phyloP scores from a whole-genome alignment of 2,888 invertebrate species.

The Danaus chrysippus region DNA sequence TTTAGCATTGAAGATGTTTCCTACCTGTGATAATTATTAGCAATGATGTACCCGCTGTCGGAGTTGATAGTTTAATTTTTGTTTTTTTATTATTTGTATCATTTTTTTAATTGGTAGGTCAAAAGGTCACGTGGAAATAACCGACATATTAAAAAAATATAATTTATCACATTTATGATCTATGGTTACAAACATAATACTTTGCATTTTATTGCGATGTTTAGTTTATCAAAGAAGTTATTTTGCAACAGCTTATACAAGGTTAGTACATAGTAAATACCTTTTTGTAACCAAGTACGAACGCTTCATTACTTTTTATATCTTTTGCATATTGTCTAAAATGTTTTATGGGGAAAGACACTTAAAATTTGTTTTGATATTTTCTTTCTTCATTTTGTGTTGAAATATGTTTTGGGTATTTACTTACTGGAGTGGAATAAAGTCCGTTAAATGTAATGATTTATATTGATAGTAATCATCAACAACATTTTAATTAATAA shows the following conservation, averaged over 20 bases:
- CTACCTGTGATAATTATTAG: conserved; percentile 35
- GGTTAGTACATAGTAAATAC: conserved; percentile 22
- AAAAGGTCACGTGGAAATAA: no score
- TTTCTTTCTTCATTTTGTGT: no score
- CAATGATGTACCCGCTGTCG: conserved; percentile 15
- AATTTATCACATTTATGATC: conserved; percentile 7
- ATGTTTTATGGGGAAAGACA: neutral
- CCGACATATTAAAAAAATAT: neutral
- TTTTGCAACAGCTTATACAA: conserved; percentile 28
- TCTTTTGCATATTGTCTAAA: neutral
- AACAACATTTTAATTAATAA: no score
- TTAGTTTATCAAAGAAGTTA: conserved; percentile 22
- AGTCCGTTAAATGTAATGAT: no score
- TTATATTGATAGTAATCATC: no score
- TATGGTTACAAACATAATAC: conserved; percentile 9
- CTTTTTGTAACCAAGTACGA: neutral
- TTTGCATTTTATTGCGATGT: conserved; percentile 18
- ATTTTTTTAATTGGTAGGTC: no score
- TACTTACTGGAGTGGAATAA: no score
- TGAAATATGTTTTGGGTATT: no score
- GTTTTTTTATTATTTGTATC: no score
- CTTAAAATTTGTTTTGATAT: no score
- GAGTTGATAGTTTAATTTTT: conserved; percentile 10
- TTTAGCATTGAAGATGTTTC: conserved; percentile 49
- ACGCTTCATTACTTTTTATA: neutral